Conservation (phyloP, 2,113 vertebrate species). For the Polypterus bichir region DNA sequence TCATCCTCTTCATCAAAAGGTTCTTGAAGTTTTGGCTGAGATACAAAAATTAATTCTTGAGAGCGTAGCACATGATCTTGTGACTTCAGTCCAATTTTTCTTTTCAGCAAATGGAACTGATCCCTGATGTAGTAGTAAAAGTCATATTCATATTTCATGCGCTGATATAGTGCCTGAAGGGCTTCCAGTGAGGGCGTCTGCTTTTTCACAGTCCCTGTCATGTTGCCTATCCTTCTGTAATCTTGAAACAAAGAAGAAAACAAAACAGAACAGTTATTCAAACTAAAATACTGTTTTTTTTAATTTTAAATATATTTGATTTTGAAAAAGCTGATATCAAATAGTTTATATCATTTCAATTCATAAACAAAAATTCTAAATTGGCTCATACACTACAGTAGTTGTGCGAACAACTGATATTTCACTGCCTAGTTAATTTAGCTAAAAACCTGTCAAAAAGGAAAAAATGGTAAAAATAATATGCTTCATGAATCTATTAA, state of each 20-base stretch:
- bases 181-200: conserved; percentile 81
- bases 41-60: conserved; percentile 59
- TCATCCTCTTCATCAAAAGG: conserved; percentile 62
- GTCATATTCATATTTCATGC: conserved; percentile 89
- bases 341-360: not conserved
- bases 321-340: not conserved
- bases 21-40: conserved; percentile 72
- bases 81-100: conserved; percentile 87
- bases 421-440: no score
- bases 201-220: conserved; percentile 92
- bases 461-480: no score
- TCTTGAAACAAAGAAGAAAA: conserved; percentile 41
- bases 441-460: no score
- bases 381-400: no score
- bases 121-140: conserved; percentile 93
- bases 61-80: conserved; percentile 34
- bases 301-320: no score
- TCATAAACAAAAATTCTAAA: not conserved
- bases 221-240: conserved; percentile 86
- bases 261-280: not conserved
- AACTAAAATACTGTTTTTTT: no score
- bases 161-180: conserved; percentile 83
- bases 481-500: no score
- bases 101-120: conserved; percentile 88
- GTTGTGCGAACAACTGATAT: no score